Evolutionary conservation across 2,888 invertebrate species (phyloP), one percentile per base, ranked within the genome.

Genomic region (Xanthia togata): DNA sequence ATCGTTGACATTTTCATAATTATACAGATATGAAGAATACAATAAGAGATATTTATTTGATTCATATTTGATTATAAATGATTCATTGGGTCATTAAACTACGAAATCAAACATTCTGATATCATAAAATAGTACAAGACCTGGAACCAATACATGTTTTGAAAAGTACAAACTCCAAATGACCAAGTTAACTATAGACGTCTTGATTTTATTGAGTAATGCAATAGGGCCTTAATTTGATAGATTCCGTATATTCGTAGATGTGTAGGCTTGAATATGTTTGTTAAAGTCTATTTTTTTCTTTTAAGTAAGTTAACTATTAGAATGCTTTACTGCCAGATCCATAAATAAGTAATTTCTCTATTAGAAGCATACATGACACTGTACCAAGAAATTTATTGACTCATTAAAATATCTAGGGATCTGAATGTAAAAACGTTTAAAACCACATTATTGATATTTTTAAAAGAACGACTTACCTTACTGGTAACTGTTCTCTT

Each of bases 401-500:
- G 73, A 83, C 70, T 70, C 17, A 8, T 35, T 71, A 57, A 71
- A 70, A 62, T 67, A 75, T 67, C 14, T 70, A 53, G 65, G 53
- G 62, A 78, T 72, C 64, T 64, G 62, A 65, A 69, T 55, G 31
- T 53, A 69, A 76, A 14, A 38, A 57, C 38, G 17, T 38, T 75
- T 53, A 57, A 79, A 65, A 72, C 55, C 65, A 71, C 31, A 63
- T 69, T 65, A 79, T 57, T 83, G 59, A 73, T 76, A 78, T 73
- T 72, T 50, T 73, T 69, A 79, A 69, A 79, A 74, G 70, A 77
- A 86, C 79, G 55, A 81, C 81, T 84, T 77, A 84, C 84, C 78
- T 79, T 69, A 74, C 35, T 88, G 88, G 88, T 88, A 88, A 88
- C 89, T 79, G 74, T 78, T 67, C 79, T 81, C 50, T 68, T 78